Evolutionary conservation across 2,113 vertebrate genomes (phyloP), one percentile per base, ranked within the genome.

Genomic region (Perccottus glenii): DNA sequence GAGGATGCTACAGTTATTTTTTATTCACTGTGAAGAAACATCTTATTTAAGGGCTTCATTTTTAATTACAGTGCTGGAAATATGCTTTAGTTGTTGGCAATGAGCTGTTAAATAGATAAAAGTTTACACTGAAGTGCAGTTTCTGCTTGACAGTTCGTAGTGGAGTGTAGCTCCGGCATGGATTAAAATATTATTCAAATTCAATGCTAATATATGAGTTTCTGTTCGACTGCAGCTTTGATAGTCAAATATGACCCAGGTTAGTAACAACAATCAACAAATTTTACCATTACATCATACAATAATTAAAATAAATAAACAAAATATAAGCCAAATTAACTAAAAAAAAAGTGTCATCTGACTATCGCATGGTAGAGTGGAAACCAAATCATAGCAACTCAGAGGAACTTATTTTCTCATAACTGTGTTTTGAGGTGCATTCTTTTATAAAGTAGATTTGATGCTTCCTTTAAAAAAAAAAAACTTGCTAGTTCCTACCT

Each of bases 291-390:
- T 11, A 11, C 6, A 15, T 36, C 2, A 55, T 36, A 53, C 32
- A 53, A 32, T 5, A 5, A 46, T 46, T 14, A 46, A 46, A 52
- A 27, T 33, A 46, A 27, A 43, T 19, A 4, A 33, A 53, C 63
- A 61, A 70, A 84, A 71, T 8, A 59, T n/a, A n/a, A n/a, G n/a
- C n/a, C n/a, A n/a, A n/a, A n/a, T n/a, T n/a, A n/a, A n/a, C n/a
- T n/a, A n/a, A n/a, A n/a, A n/a, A n/a, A n/a, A 58, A 78, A 67
- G 63, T 64, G 84, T 78, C 77, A 69, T 77, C 67, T 62, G 72
- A 77, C 78, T 47, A 50, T 84, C 72, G 64, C 71, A 57, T 84
- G 85, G 68, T 73, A 47, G 50, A 59, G 62, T 55, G 40, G 60
- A 58, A 68, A 71, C 67, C 69, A 63, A 65, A 80, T 67, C 57